Conservation (phyloP, 1,140 invertebrate species). For the Diuraphis noxia region DNA sequence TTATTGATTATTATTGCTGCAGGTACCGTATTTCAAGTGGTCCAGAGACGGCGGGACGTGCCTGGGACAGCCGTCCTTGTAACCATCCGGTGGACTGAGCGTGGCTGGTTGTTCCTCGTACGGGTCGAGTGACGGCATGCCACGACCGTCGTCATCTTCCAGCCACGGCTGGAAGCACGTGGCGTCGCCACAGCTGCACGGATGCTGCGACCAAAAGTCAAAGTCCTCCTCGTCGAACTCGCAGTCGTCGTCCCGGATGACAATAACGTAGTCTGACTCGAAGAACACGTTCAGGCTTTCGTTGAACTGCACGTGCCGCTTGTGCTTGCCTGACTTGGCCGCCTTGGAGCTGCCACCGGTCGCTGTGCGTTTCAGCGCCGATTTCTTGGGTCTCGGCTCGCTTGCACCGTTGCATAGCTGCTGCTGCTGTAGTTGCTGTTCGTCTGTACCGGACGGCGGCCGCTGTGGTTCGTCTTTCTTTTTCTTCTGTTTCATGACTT, state of each 20-base stretch:
- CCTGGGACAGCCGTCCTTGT: conserved; percentile 68
- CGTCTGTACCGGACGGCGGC: not conserved
- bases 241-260: conserved; percentile 80
- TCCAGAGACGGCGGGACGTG: conserved; percentile 42
- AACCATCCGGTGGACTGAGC: conserved; percentile 81
- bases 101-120: conserved; percentile 75
- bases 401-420: not conserved
- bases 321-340: conserved; percentile 59
- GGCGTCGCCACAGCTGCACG: conserved; percentile 63
- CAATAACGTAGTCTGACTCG: conserved; percentile 83
- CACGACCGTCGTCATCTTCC: conserved; percentile 54
- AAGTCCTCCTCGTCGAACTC: conserved; percentile 70
- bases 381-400: conserved; percentile 62
- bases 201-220: conserved; percentile 58
- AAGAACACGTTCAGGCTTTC: conserved; percentile 85
- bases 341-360: conserved; percentile 61
- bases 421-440: conserved; percentile 38
- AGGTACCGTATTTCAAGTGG: conserved; percentile 42
- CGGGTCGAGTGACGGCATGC: conserved; percentile 61
- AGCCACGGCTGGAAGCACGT: conserved; percentile 48
- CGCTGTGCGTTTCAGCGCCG: conserved; percentile 63
- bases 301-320: conserved; percentile 79
- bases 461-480: conserved; percentile 51
- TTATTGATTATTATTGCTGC: not conserved
- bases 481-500: conserved; percentile 56